Percentiles rank a stretch among this genome's conserved stretches.
These are phyloP conservation scores for Leucoraja ocellata DNA, from an alignment of 2,797 vertebrate genomes.

Conservation along the genomic window DNA sequence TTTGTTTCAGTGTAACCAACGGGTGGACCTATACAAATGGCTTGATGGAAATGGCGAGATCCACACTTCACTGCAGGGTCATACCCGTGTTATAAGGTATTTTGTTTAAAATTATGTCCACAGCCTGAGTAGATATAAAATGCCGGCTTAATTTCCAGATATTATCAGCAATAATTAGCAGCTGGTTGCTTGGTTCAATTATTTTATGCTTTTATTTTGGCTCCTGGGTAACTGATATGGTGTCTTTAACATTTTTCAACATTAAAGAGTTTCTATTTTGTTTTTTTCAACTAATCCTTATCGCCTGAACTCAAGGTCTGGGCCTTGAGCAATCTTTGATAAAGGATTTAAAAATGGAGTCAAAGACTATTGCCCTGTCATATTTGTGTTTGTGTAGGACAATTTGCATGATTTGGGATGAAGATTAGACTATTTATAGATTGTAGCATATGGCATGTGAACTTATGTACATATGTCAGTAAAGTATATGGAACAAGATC, in stretches of 20 bases:
- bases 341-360: neutral
- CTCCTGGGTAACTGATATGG: neutral
- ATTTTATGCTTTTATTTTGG: neutral
- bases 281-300: neutral
- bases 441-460: neutral
- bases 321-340: neutral
- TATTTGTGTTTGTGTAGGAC: neutral
- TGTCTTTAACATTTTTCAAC: neutral
- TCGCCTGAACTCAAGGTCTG: neutral
- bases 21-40: conserved; percentile 91
- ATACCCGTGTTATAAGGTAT: conserved; percentile 94
- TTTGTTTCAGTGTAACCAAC: conserved; percentile 80
- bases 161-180: neutral
- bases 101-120: neutral
- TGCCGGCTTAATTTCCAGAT: neutral
- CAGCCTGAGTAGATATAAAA: neutral
- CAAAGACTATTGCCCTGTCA: neutral
- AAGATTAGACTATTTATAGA: neutral
- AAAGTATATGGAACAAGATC: neutral
- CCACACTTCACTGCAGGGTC: conserved; percentile 83
- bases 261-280: neutral
- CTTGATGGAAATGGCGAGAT: conserved; percentile 79
- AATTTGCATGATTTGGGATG: neutral
- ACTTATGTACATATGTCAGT: too few relatives aligned
- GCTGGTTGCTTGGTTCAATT: neutral